These are phyloP conservation scores for Hemiscyllium ocellatum DNA, from an alignment of 2,113 vertebrate species.

Conservation along the genomic window DNA sequence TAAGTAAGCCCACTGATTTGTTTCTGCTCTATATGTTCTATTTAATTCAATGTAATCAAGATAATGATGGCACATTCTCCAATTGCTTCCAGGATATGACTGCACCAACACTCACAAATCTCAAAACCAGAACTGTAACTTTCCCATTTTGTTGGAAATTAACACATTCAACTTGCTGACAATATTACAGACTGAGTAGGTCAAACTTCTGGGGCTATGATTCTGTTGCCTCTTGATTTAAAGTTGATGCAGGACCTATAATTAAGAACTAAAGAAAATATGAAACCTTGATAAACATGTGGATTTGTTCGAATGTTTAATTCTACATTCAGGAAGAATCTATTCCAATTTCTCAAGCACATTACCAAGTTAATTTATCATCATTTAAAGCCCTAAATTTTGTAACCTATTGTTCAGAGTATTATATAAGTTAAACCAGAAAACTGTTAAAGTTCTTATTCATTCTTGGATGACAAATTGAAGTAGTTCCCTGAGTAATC, in stretches of 20 bases:
- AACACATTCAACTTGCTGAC: too few relatives aligned
- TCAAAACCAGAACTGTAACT: too few relatives aligned
- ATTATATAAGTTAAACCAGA: neutral
- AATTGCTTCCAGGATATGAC: too few relatives aligned
- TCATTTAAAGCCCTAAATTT: neutral
- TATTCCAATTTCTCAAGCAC: neutral
- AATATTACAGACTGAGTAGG: neutral
- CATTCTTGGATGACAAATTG: neutral
- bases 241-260: neutral
- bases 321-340: neutral
- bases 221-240: neutral
- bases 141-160: too few relatives aligned
- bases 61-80: too few relatives aligned
- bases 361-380: neutral
- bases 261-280: neutral
- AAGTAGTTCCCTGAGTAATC: neutral
- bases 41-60: too few relatives aligned
- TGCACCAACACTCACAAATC: too few relatives aligned
- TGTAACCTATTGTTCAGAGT: neutral
- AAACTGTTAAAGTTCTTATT: neutral
- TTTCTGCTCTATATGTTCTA: too few relatives aligned
- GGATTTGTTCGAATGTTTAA: neutral
- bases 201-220: neutral
- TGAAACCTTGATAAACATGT: neutral
- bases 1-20: too few relatives aligned